phyloP scores from a whole-genome alignment of 2,113 vertebrate genomes.

The Eidolon helvum region DNA sequence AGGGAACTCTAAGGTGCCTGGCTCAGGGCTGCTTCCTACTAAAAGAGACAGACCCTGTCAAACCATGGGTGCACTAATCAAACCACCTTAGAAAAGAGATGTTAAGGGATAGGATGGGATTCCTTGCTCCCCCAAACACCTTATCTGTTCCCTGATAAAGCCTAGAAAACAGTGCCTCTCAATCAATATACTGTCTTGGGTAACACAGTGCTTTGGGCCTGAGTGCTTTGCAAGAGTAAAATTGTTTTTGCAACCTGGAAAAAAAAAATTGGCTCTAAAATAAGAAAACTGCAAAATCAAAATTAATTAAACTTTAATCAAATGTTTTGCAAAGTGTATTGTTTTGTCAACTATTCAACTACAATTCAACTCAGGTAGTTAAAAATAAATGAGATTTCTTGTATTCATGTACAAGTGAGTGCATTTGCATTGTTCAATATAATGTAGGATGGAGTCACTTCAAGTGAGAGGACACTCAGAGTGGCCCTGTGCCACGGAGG shows the following conservation, averaged over 20 bases:
- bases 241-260: conserved; percentile 40
- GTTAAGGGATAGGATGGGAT: background rate
- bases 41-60: background rate
- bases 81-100: background rate
- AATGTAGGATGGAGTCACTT: background rate
- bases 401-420: background rate
- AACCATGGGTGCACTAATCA: background rate
- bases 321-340: conserved; percentile 7
- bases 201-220: background rate
- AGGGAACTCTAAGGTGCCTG: background rate
- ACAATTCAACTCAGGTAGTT: conserved; percentile 28
- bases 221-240: conserved; percentile 11
- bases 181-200: background rate
- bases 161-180: background rate
- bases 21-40: background rate
- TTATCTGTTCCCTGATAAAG: background rate
- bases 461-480: background rate
- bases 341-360: conserved; percentile 19
- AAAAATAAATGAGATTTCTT: conserved; percentile 39
- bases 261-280: conserved; percentile 12
- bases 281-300: conserved; percentile 49
- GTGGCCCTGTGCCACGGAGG: accelerated
- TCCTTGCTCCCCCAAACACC: background rate
- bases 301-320: conserved; percentile 59
- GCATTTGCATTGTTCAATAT: background rate